phyloP scores from a whole-genome alignment of 2,797 vertebrate species.

The Catostomus latipinnis region DNA sequence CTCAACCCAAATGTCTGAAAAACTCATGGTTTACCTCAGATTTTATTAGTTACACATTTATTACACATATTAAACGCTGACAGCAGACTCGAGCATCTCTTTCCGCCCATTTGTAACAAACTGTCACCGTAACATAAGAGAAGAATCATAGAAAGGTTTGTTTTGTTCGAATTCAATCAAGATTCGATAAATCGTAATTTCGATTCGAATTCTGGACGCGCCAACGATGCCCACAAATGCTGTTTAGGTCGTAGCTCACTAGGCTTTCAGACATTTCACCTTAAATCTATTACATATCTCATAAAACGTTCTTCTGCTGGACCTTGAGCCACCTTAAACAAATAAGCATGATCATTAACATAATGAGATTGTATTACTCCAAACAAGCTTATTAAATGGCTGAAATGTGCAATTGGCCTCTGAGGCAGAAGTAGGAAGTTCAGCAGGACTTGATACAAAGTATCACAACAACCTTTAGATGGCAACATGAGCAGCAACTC shows the following conservation, averaged over 20 bases:
- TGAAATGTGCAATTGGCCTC: conserved; percentile 30
- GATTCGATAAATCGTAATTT: background rate
- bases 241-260: no score
- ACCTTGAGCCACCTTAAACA: background rate
- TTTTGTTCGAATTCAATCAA: no score
- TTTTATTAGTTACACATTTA: background rate
- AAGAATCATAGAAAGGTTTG: no score
- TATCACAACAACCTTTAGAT: conserved; percentile 46
- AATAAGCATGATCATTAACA: background rate
- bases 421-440: conserved; percentile 43
- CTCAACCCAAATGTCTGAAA: no score
- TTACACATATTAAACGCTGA: background rate
- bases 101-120: no score
- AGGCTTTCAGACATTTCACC: background rate
- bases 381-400: conserved; percentile 61
- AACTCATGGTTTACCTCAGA: no score
- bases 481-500: conserved; percentile 28
- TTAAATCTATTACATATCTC: background rate
- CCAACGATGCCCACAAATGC: background rate
- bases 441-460: conserved; percentile 31
- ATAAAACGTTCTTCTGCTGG: background rate
- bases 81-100: background rate
- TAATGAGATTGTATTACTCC: conserved; percentile 6
- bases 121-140: background rate
- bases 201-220: background rate